These are phyloP conservation scores for Eclectus roratus DNA, from an alignment of 2,113 vertebrate species.

Conservation along the genomic window DNA sequence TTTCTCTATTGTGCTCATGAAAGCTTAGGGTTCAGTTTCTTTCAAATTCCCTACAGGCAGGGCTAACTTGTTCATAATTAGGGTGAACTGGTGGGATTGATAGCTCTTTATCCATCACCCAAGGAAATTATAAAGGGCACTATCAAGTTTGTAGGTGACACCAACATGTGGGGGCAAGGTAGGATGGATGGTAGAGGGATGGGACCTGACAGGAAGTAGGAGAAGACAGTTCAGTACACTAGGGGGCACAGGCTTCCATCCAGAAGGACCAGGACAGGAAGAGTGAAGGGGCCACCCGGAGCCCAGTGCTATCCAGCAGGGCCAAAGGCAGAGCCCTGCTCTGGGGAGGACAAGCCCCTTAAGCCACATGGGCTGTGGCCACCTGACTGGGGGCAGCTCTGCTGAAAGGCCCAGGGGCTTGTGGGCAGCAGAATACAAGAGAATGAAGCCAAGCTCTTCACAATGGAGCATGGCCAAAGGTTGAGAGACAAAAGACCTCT, in stretches of 20 bases:
- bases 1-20: background rate
- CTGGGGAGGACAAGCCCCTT: rapidly evolving
- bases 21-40: background rate
- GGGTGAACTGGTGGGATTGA: background rate
- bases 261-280: background rate
- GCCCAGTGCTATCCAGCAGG: background rate
- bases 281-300: background rate
- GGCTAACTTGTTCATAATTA: background rate
- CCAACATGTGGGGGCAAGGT: too few species aligned
- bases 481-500: background rate
- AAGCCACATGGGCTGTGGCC: background rate
- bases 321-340: background rate
- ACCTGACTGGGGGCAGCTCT: background rate
- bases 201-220: background rate
- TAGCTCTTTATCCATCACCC: background rate
- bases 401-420: background rate
- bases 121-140: background rate
- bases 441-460: background rate
- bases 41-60: background rate
- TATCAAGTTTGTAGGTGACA: background rate
- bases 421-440: background rate
- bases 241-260: background rate
- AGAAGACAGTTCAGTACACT: background rate
- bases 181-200: background rate
- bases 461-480: background rate